phyloP scores from a whole-genome alignment of 2,113 vertebrate genomes.

The Stigmatopora nigra region DNA sequence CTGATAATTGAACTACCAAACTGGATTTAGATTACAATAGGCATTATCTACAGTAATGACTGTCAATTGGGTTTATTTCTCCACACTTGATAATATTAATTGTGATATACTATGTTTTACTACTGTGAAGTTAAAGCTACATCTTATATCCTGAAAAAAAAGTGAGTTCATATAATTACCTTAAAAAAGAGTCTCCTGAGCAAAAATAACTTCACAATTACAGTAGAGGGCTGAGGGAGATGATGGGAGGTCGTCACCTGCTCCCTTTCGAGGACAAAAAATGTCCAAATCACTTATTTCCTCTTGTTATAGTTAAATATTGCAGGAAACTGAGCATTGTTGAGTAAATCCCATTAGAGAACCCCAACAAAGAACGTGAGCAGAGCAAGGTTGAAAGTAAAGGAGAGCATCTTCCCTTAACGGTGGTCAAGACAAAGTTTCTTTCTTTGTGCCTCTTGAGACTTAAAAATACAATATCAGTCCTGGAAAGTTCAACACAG shows the following conservation, averaged over 20 bases:
- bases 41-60: background rate
- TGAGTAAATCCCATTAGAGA: background rate
- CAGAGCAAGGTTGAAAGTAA: conserved; percentile 58
- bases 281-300: conserved; percentile 21
- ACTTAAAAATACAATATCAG: conserved; percentile 60
- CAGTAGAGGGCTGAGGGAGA: conserved; percentile 40
- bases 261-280: conserved; percentile 47
- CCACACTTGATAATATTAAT: background rate
- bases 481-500: conserved; percentile 9
- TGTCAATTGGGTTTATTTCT: background rate
- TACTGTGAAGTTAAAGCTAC: no score
- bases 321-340: background rate
- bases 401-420: conserved; percentile 48
- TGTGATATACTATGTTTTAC: background rate
- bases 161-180: conserved; percentile 42
- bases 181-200: conserved; percentile 54
- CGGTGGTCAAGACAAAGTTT: conserved; percentile 56
- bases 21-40: background rate
- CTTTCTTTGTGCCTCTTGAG: conserved; percentile 58
- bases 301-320: conserved; percentile 10
- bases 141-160: background rate
- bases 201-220: conserved; percentile 33
- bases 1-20: background rate
- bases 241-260: conserved; percentile 40
- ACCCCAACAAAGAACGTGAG: conserved; percentile 43